Conservation (phyloP, 2,797 vertebrate species). For the Heterohyrax brucei region DNA sequence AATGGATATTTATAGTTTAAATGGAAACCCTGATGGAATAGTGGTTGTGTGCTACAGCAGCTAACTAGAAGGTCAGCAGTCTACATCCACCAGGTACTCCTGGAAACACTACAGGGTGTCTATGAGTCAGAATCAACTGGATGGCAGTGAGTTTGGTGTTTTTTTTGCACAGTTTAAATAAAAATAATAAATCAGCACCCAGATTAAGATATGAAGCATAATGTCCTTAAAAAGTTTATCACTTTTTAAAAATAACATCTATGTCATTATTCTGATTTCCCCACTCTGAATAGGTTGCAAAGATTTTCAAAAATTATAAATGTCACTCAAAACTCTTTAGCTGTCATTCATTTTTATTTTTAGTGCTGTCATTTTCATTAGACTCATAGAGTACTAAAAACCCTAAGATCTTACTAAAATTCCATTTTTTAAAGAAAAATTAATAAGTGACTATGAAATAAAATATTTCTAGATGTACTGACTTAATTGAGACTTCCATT, state of each 20-base stretch:
- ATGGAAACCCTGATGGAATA: neutral
- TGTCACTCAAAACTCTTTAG: slow-evolving; percentile 65
- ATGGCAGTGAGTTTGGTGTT: no score
- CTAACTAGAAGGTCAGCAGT: no score
- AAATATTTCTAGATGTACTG: neutral
- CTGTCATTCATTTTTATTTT: slow-evolving; percentile 76
- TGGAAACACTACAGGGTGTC: no score
- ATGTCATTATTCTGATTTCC: slow-evolving; percentile 60
- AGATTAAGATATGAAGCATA: neutral
- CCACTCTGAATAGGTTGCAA: slow-evolving; percentile 41
- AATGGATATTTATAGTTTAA: neutral
- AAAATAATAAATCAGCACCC: neutral
- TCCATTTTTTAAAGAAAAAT: neutral
- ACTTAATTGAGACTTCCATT: slow-evolving; percentile 26
- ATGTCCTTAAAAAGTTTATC: neutral
- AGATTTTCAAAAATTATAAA: slow-evolving; percentile 62
- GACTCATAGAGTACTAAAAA: neutral
- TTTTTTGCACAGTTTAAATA: neutral
- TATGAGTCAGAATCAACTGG: no score
- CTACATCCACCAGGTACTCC: no score
- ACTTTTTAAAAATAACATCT: slow-evolving; percentile 45
- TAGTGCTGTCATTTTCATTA: slow-evolving; percentile 68
- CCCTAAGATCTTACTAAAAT: slow-evolving; percentile 40
- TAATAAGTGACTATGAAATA: slow-evolving; percentile 13
- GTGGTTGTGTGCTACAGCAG: no score